A percentile compares a stretch with the other conserved stretches of the same genome.
Evolutionary conservation across 2,888 invertebrate species (phyloP).

Genomic region (Apotomis turbidana): DNA sequence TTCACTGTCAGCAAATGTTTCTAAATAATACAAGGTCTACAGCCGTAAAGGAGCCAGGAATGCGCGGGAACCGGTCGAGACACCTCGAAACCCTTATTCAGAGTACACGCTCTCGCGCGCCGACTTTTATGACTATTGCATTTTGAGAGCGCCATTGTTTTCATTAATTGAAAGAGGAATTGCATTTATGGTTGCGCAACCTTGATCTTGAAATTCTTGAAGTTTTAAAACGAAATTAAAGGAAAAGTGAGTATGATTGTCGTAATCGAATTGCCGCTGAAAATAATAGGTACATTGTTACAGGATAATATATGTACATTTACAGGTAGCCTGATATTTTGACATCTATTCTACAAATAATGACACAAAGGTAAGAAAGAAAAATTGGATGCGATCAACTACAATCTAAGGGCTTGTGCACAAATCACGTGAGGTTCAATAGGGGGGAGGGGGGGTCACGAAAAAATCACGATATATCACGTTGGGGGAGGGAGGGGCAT

Average conservation of each 20-base stretch:
- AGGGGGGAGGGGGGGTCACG: too few species aligned
- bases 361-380: too few species aligned
- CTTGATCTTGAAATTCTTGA: too few species aligned
- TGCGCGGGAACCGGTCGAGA: conserved; percentile 57
- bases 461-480: too few species aligned
- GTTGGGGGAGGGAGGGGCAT: too few species aligned
- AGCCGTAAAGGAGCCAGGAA: conserved; percentile 46
- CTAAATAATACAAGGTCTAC: conserved; percentile 42
- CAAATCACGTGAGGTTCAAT: too few species aligned
- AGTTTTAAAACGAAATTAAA: neutral
- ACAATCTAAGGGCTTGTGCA: too few species aligned
- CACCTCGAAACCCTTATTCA: conserved; percentile 28
- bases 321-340: too few species aligned
- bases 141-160: conserved; percentile 29
- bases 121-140: conserved; percentile 33
- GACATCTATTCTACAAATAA: too few species aligned
- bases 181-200: conserved; percentile 3
- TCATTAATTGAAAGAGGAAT: conserved; percentile 4
- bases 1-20: conserved; percentile 41
- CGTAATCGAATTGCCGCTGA: neutral
- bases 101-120: neutral
- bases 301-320: too few species aligned
- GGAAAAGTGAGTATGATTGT: neutral
- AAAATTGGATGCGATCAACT: too few species aligned
- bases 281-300: too few species aligned